Evolutionary conservation across 2,888 invertebrate species (phyloP).

Genomic region (Selenia dentaria): DNA sequence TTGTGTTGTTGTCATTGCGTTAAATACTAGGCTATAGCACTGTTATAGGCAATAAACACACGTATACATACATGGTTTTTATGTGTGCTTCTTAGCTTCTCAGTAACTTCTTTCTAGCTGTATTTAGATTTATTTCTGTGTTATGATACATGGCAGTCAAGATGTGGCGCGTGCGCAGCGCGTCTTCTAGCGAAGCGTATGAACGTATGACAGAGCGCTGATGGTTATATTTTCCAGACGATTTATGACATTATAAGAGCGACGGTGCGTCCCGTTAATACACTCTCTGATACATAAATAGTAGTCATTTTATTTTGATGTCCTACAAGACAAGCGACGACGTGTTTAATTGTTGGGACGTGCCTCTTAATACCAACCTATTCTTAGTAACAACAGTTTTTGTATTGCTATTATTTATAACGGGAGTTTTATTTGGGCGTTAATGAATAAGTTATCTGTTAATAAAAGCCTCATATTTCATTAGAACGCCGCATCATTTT

Average conservation of each 20-base stretch:
- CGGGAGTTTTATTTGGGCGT: slow-evolving; percentile 37
- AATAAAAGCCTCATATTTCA: slow-evolving; percentile 24
- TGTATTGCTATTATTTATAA: slow-evolving; percentile 54
- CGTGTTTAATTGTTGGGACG: slow-evolving; percentile 75
- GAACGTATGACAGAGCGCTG: slow-evolving; percentile 76
- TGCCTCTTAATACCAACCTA: slow-evolving; percentile 66
- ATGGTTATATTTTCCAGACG: slow-evolving; percentile 83
- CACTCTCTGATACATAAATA: slow-evolving; percentile 80
- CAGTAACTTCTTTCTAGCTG: no score
- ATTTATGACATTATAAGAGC: slow-evolving; percentile 83
- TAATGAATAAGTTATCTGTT: slow-evolving; percentile 39
- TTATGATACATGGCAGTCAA: slow-evolving; percentile 7
- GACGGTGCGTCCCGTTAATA: slow-evolving; percentile 73
- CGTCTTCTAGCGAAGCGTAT: slow-evolving; percentile 49
- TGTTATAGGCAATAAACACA: no score
- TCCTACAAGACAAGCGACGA: slow-evolving; percentile 80
- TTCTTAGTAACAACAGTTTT: slow-evolving; percentile 67
- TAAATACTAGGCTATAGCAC: no score
- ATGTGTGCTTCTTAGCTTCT: no score
- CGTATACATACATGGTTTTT: no score
- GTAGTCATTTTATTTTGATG: slow-evolving; percentile 82
- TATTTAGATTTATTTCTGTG: neutral
- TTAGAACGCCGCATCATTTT: neutral
- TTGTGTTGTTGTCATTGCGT: no score
- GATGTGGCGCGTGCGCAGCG: slow-evolving; percentile 47